phyloP scores from a whole-genome alignment of 2,797 vertebrate species.

The Hydrolagus colliei region DNA sequence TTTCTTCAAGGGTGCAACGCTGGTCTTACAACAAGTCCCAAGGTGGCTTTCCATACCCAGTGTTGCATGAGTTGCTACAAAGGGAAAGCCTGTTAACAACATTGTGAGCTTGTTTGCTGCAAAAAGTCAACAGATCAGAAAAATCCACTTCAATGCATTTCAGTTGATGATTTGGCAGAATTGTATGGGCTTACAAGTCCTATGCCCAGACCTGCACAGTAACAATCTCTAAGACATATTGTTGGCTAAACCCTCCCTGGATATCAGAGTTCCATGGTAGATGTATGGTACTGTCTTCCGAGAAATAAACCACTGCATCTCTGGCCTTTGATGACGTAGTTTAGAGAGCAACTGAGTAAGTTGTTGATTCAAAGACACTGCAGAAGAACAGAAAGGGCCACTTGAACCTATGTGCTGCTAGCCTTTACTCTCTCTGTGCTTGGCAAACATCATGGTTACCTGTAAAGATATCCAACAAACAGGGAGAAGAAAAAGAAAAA shows the following conservation, averaged over 20 bases:
- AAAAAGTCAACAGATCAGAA: background rate
- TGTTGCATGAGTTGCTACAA: background rate
- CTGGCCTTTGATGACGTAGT: constrained; percentile 39
- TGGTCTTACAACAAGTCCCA: background rate
- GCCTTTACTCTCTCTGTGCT: constrained; percentile 51
- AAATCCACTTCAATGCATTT: background rate
- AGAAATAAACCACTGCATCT: constrained; percentile 50
- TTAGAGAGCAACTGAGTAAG: constrained; percentile 42
- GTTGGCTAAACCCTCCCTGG: constrained; percentile 42
- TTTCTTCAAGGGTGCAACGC: background rate
- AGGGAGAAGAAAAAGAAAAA: constrained; percentile 46
- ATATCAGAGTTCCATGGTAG: constrained; percentile 38
- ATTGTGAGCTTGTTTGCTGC: background rate
- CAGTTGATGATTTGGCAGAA: background rate
- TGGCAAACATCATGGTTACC: constrained; percentile 48
- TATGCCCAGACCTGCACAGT: background rate
- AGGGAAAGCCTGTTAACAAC: background rate
- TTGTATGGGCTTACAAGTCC: background rate
- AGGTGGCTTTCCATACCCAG: background rate
- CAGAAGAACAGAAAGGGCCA: constrained; percentile 47
- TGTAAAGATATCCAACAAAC: constrained; percentile 44
- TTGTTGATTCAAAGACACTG: constrained; percentile 37
- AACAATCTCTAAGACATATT: constrained; percentile 33
- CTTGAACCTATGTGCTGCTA: constrained; percentile 39
- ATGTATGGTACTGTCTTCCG: constrained; percentile 46